Evolutionary conservation across 30 jellyfish, hydroid and myxozoan genomes (phyloP), one percentile per base, ranked within the genome.

Genomic region (Cassiopea andromeda): DNA sequence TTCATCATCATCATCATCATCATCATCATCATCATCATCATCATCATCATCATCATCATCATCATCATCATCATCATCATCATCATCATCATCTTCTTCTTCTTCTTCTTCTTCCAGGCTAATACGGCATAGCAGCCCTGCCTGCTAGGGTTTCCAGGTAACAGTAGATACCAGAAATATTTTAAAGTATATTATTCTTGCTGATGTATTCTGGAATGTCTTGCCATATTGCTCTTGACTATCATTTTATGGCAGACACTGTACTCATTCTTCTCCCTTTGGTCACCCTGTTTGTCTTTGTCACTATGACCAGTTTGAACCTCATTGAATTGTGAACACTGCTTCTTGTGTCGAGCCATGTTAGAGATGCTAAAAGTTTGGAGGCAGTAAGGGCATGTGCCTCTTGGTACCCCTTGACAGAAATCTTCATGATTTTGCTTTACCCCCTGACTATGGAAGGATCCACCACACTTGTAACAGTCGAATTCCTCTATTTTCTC

Each of bases 61-160:
- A 50, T 50, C 64, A 50, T 50, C 64, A 50, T n/a, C 64, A 2
- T 50, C 64, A 2, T 50, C 64, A 2, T 50, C 64, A 2, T 50
- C 64, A 2, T 50, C 64, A 2, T 50, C 64, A 2, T 50, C 75
- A 2, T 66, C 75, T 13, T 66, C 75, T 13, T 66, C 75, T 13
- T 66, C 45, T 13, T 66, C 45, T 13, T 66, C 75, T 66, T 66
- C 75, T 66, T 66, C 75, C 15, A 66, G 75, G 75, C 38, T 66
- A 19, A 66, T 19, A 15, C 75, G 75, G 75, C 75, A 66, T 66
- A 66, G 45, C 75, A 3, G 75, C 75, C 75, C 75, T 66, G 75
- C 75, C 75, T 66, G 75, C 45, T 2, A 66, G 75, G 75, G 75
- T 66, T 66, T 66, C 75, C 75, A 66, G 45, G 75, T 66, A 66